A percentile compares a stretch with the other conserved stretches of the same genome.
Evolutionary conservation across 2,888 invertebrate genomes (phyloP).

Genomic region (Microdon myrmicae): DNA sequence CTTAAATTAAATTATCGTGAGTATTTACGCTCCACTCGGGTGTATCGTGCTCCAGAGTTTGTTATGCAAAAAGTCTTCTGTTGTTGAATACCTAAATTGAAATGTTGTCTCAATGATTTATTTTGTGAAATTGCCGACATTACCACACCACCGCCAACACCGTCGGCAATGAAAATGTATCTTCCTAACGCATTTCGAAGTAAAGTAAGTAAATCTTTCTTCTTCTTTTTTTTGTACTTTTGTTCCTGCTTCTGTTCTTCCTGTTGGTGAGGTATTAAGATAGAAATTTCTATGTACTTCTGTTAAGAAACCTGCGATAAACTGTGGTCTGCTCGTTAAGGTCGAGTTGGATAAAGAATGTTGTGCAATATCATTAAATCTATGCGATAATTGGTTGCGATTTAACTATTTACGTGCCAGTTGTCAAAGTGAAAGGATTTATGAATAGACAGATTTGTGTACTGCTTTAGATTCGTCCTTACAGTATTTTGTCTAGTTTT

Average conservation of each 20-base stretch:
- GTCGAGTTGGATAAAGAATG: conserved; percentile 20
- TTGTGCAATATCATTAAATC: conserved; percentile 35
- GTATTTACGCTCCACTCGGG: conserved; percentile 17
- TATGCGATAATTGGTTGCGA: conserved; percentile 34
- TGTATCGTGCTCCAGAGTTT: no score
- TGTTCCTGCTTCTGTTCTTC: conserved; percentile 14
- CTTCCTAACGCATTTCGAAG: conserved; percentile 9
- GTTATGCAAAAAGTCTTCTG: conserved; percentile 19
- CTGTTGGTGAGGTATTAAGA: no score
- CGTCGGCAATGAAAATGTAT: conserved; percentile 9
- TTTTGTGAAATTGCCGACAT: conserved; percentile 8
- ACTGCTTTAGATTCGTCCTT: no score
- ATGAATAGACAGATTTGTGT: no score
- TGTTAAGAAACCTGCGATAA: conserved; percentile 25
- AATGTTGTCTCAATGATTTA: conserved; percentile 32
- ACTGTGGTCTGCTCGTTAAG: conserved; percentile 13
- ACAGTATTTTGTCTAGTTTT: no score
- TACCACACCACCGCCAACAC: conserved; percentile 5
- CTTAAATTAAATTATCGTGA: conserved; percentile 40
- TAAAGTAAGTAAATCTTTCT: conserved; percentile 17
- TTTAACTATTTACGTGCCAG: conserved; percentile 34
- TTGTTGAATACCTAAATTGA: conserved; percentile 38
- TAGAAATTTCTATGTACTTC: no score
- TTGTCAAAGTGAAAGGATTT: conserved; percentile 28
- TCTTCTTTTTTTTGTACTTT: no score